These are phyloP conservation scores for Dryas iulia DNA, from an alignment of 1,140 invertebrate species.

Conservation along the genomic window DNA sequence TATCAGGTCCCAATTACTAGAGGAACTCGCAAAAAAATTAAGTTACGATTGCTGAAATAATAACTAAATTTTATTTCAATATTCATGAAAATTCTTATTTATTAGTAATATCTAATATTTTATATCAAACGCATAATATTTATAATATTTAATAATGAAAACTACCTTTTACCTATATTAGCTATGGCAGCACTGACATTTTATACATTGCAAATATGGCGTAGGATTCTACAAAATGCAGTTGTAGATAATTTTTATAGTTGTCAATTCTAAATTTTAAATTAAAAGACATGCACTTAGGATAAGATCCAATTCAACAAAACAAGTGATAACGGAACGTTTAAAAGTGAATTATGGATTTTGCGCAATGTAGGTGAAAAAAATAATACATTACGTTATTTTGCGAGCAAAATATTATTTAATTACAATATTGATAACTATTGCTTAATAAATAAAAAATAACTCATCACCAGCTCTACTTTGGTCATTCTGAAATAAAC, in stretches of 20 bases:
- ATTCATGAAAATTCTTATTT: too few relatives aligned
- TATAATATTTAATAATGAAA: too few relatives aligned
- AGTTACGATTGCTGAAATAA: too few relatives aligned
- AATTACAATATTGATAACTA: background rate
- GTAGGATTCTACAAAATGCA: slow-evolving; percentile 72
- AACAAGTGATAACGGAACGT: slow-evolving; percentile 46
- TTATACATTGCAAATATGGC: slow-evolving; percentile 69
- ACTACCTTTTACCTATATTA: background rate
- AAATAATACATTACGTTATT: slow-evolving; percentile 12
- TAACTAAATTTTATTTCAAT: too few relatives aligned
- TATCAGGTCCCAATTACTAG: background rate
- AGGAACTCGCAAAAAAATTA: too few relatives aligned
- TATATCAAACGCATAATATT: too few relatives aligned
- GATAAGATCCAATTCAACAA: slow-evolving; percentile 44
- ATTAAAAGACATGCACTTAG: slow-evolving; percentile 61
- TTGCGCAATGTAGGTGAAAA: slow-evolving; percentile 70
- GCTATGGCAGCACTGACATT: slow-evolving; percentile 38
- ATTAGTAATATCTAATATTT: too few relatives aligned
- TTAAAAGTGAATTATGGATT: slow-evolving; percentile 70
- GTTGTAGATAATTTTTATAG: slow-evolving; percentile 65
- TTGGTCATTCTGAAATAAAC: background rate
- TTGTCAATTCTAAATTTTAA: slow-evolving; percentile 68
- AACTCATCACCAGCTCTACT: background rate
- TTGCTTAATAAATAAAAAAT: background rate
- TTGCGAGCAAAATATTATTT: background rate